These are phyloP conservation scores for Stichopus chloronotus DNA, from an alignment of 35 echinoderm and acorn worm genomes.

Conservation along the genomic window DNA sequence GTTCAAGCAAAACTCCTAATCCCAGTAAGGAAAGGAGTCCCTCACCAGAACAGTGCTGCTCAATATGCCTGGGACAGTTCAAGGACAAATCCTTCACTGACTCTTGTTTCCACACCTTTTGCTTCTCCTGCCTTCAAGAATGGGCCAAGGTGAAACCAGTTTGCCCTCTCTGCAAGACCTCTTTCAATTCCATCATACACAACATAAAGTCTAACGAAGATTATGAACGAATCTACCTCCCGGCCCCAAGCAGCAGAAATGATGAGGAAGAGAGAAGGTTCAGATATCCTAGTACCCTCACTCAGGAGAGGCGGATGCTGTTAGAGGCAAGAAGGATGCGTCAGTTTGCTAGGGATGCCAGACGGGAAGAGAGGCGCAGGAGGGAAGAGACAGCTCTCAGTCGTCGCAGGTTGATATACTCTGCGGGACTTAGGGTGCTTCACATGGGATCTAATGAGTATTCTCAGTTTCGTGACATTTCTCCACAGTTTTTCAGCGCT, in stretches of 20 bases:
- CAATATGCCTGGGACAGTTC: slow-evolving; percentile 87
- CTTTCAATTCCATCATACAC: slow-evolving; percentile 95
- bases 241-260: background rate
- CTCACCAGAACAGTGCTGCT: slow-evolving; percentile 81
- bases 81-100: slow-evolving; percentile 94
- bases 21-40: slow-evolving; percentile 22
- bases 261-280: slow-evolving; percentile 68
- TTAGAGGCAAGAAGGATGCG: slow-evolving; percentile 67
- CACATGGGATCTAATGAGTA: slow-evolving; percentile 71
- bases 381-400: slow-evolving; percentile 71
- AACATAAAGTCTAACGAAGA: slow-evolving; percentile 91
- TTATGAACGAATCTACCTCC: slow-evolving; percentile 88
- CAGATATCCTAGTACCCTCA: slow-evolving; percentile 88
- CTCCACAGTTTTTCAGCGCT: slow-evolving; percentile 73
- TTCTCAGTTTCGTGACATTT: slow-evolving; percentile 82
- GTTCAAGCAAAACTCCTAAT: background rate
- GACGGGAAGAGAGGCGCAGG: slow-evolving; percentile 56
- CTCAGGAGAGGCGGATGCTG: slow-evolving; percentile 61
- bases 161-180: slow-evolving; percentile 91
- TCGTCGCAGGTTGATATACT: slow-evolving; percentile 79
- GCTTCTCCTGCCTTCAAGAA: slow-evolving; percentile 86
- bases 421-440: slow-evolving; percentile 64
- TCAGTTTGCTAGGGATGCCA: slow-evolving; percentile 49
- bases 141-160: slow-evolving; percentile 93
- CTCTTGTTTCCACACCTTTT: slow-evolving; percentile 90